These are phyloP conservation scores for Palythoa caribaeorum DNA, from an alignment of 92 coral and sea anemone genomes.

Conservation along the genomic window DNA sequence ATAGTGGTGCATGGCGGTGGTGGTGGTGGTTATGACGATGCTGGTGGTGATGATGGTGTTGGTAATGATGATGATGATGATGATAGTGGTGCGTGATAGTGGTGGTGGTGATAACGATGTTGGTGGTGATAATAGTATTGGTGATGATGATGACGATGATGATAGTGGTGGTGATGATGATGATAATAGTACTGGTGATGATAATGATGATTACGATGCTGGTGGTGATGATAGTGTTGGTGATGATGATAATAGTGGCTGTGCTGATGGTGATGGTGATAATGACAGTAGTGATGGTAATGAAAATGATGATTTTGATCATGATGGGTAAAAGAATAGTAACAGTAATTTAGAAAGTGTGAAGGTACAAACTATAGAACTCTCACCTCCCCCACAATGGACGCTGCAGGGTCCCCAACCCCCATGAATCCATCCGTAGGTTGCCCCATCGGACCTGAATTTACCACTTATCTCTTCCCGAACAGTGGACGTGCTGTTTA, in stretches of 20 bases:
- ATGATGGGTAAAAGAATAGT: not conserved
- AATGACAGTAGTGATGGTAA: not conserved
- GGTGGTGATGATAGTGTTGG: not conserved
- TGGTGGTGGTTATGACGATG: not conserved
- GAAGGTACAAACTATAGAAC: not conserved
- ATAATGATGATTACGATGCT: not conserved
- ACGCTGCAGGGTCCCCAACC: constrained; percentile 69
- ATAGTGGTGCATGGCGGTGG: not conserved
- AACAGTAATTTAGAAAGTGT: not conserved
- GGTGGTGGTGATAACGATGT: too few relatives aligned
- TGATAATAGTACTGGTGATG: not conserved
- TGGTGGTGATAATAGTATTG: too few relatives aligned
- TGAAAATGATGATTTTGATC: not conserved
- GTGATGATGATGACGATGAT: too few relatives aligned
- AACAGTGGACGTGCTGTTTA: constrained; percentile 53
- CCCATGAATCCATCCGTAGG: constrained; percentile 94
- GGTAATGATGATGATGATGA: not conserved
- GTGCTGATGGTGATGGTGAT: not conserved
- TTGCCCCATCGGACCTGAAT: constrained; percentile 46
- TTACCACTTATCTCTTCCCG: constrained; percentile 49
- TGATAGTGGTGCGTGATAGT: too few relatives aligned
- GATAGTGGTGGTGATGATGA: too few relatives aligned
- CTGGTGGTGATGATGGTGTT: not conserved
- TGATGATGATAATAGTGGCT: not conserved
- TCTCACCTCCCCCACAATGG: constrained; percentile 43